Base-by-base conservation (phyloP, 2,797 vertebrate genomes). In the Acipenser oxyrinchus region DNA sequence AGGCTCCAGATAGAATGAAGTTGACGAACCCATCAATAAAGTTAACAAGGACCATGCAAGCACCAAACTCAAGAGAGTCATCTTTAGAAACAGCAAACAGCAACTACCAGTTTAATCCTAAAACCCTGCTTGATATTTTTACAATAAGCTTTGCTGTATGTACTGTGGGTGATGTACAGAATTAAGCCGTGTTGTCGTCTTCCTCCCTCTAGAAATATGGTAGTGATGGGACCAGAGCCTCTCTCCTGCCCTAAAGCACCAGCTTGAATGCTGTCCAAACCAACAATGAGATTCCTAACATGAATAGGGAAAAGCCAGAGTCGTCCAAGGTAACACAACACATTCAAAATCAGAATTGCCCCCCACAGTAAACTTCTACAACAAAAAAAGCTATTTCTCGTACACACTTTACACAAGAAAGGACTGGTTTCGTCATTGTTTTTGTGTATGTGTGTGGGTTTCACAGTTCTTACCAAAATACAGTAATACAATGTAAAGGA, bases 201-300 rank as follows among this genome's bases (percentile, higher is more conserved):
- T 58, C 48, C 73, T 66, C 68, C 13, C 37, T 37, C 79, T 49
- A 60, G 49, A 81, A 77, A 76, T 77, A 67, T 77, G 13, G 78
- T 77, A 81, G 79, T 82, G 81, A 87, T 83, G 77, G 82, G 84
- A 74, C 82, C 75, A 71, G 78, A 83, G 79, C 81, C 84, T 81
- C 83, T 79, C 75, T 79, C 76, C 48, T 69, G 80, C 76, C 81
- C 81, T 87, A 83, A 88, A 87, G 82, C 84, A 87, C 77, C 80
- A 82, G 81, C 75, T 75, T 91, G 84, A 87, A 85, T 70, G 68
- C 85, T 83, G 82, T 86, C 69, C 77, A 74, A 66, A 23, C 70
- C 79, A 85, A 87, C 82, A 89, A 87, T 66, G 83, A 87, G 82
- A 92, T 89, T 91, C 87, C 85, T 64, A 66, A 81, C 79, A 79